phyloP scores from a whole-genome alignment of 2,797 vertebrate genomes.

The Anguilla anguilla region DNA sequence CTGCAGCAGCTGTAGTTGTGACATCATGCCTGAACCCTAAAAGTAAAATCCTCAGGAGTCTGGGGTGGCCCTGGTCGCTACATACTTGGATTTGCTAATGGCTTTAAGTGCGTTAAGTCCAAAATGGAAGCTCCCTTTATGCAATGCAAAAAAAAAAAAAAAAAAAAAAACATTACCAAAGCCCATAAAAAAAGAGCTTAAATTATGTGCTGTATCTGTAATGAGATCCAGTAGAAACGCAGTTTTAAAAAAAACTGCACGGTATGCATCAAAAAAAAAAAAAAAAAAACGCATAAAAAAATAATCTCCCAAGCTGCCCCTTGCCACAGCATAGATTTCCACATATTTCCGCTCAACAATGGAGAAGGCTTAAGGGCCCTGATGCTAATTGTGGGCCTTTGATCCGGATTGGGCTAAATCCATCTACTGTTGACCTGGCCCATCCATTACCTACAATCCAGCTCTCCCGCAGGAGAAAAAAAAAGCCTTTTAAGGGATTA shows the following conservation, averaged over 20 bases:
- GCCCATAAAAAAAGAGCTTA: background rate
- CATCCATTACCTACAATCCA: conserved; percentile 44
- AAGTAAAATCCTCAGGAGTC: background rate
- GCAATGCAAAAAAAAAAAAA: background rate
- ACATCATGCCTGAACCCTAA: background rate
- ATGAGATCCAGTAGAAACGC: conserved; percentile 33
- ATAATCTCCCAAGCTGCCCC: conserved; percentile 29
- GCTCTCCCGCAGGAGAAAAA: conserved; percentile 32
- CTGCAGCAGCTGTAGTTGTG: background rate
- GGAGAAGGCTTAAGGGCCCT: conserved; percentile 43
- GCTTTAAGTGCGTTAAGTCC: too few species aligned
- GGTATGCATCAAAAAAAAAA: conserved; percentile 15
- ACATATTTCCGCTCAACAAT: conserved; percentile 49
- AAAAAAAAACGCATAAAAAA: conserved; percentile 22
- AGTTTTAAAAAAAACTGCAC: background rate
- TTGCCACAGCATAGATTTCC: conserved; percentile 29
- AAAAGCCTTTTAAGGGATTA: conserved; percentile 68
- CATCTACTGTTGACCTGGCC: conserved; percentile 54
- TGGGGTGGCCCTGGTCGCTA: background rate
- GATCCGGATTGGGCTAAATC: conserved; percentile 52
- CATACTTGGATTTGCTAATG: background rate
- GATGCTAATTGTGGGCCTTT: conserved; percentile 63
- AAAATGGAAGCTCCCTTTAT: background rate
- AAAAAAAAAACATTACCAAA: background rate
- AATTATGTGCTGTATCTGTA: conserved; percentile 13